Conservation (phyloP, 2,888 invertebrate species). For the Apodemia zela region DNA sequence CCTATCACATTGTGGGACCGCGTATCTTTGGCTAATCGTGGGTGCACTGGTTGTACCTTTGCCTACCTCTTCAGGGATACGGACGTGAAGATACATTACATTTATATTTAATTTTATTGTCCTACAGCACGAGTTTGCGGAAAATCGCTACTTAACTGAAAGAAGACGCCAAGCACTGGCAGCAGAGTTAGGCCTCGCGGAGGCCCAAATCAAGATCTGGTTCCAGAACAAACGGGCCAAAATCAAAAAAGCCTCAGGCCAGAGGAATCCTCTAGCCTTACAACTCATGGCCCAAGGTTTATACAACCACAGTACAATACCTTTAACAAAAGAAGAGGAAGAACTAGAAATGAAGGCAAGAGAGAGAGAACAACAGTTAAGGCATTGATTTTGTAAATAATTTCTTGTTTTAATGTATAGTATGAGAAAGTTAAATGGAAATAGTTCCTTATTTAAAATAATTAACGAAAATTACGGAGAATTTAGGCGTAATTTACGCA, state of each 20-base stretch:
- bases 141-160: constrained; percentile 96
- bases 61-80: too few species aligned
- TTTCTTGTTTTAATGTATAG: constrained; percentile 1
- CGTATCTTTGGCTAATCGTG: too few species aligned
- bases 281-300: constrained; percentile 97
- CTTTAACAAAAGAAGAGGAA: constrained; percentile 38
- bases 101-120: too few species aligned
- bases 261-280: constrained; percentile 91
- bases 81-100: too few species aligned
- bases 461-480: constrained; percentile 4
- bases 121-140: constrained; percentile 90
- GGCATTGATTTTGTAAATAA: constrained; percentile 41
- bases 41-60: too few species aligned
- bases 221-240: constrained; percentile 98
- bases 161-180: constrained; percentile 93
- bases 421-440: constrained; percentile 13
- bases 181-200: constrained; percentile 93
- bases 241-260: constrained; percentile 94
- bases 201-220: constrained; percentile 99
- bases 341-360: constrained; percentile 62
- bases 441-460: constrained; percentile 11
- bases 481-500: constrained; percentile 2
- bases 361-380: constrained; percentile 60
- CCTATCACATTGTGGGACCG: too few species aligned
- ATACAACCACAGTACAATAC: constrained; percentile 87